phyloP scores from a whole-genome alignment of 2,888 invertebrate species.

The Caenorhabditis sp. region DNA sequence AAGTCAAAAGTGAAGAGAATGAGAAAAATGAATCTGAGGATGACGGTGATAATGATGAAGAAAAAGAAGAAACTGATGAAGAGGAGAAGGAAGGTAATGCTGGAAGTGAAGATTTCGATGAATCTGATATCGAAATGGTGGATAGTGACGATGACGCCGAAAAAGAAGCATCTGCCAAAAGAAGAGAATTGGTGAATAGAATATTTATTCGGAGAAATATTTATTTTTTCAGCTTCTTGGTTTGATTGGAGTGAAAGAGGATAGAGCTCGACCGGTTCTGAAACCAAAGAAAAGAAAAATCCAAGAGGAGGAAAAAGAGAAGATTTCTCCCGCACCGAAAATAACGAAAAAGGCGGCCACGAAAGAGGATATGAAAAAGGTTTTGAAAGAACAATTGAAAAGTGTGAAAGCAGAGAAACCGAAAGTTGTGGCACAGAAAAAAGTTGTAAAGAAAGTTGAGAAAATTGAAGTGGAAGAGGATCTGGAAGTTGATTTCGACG shows the following conservation, averaged over 20 bases:
- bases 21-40: not conserved
- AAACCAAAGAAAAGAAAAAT: slow-evolving; percentile 30
- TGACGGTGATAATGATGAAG: not conserved
- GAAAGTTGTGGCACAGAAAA: slow-evolving; percentile 13
- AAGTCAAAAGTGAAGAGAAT: not conserved
- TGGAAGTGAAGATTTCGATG: slow-evolving; percentile 12
- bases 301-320: slow-evolving; percentile 12
- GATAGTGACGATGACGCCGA: slow-evolving; percentile 37
- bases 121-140: slow-evolving; percentile 26
- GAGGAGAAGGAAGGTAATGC: slow-evolving; percentile 7
- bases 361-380: slow-evolving; percentile 5
- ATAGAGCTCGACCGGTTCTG: slow-evolving; percentile 20
- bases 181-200: slow-evolving; percentile 26
- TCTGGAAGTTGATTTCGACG: slow-evolving; percentile 1
- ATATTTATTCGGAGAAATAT: too few species aligned
- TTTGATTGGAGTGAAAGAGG: slow-evolving; percentile 30
- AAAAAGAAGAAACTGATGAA: slow-evolving; percentile 3
- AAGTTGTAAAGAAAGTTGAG: slow-evolving; percentile 5
- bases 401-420: not conserved
- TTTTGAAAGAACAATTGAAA: not conserved
- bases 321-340: not conserved
- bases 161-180: slow-evolving; percentile 16
- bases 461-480: not conserved
- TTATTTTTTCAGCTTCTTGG: slow-evolving; percentile 31
- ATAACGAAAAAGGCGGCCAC: not conserved